Conservation (phyloP, 2,888 invertebrate genomes). For the Clivina fossor region DNA sequence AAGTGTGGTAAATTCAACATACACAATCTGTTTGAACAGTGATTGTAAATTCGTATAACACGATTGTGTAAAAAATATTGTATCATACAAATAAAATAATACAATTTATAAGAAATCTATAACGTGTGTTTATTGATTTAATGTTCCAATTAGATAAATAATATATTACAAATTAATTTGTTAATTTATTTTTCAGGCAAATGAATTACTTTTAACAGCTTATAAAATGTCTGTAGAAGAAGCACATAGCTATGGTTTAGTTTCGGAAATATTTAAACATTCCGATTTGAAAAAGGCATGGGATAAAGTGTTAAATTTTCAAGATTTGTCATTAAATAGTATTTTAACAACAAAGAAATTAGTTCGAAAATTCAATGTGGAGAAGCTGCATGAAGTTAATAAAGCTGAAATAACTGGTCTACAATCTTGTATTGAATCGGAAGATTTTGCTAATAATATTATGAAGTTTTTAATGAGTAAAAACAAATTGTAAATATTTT, state of each 20-base stretch:
- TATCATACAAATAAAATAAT: too few species aligned
- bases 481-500: constrained; percentile 22
- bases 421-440: constrained; percentile 5
- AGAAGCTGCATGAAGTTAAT: constrained; percentile 18
- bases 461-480: constrained; percentile 14
- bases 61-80: too few species aligned
- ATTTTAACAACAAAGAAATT: constrained; percentile 22
- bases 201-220: constrained; percentile 11
- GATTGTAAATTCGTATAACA: too few species aligned
- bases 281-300: constrained; percentile 58
- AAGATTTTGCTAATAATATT: constrained; percentile 22
- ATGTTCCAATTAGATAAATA: not conserved
- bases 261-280: constrained; percentile 75
- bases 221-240: constrained; percentile 74
- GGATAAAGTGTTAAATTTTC: constrained; percentile 62
- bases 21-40: too few species aligned
- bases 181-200: constrained; percentile 18
- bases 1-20: too few species aligned
- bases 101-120: too few species aligned
- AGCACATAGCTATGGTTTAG: constrained; percentile 75
- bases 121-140: too few species aligned
- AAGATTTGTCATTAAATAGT: constrained; percentile 42
- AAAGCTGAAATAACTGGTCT: constrained; percentile 24
- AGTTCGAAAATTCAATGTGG: constrained; percentile 9
- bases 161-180: not conserved